Base-by-base conservation (phyloP, 2,888 invertebrate genomes). In the Meandrusa payeni region DNA sequence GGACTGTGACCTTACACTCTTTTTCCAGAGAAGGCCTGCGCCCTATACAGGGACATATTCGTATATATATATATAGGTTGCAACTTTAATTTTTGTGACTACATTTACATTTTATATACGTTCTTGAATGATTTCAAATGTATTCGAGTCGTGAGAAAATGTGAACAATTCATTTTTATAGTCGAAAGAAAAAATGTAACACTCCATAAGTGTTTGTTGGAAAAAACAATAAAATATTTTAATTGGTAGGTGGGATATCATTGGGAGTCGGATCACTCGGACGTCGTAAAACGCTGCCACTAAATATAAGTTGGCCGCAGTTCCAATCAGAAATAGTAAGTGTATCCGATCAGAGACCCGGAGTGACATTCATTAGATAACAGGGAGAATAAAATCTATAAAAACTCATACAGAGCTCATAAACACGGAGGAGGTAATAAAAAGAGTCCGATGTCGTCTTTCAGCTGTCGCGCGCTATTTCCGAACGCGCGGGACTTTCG, bases 381-480 rank as follows among this genome's bases (percentile, higher is more conserved):
- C 69, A 58, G 45, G 44, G 32, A 72, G 76, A 82, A 80, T 80
- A 78, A 63, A 80, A 83, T 80, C 80, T 83, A 83, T 81, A 81
- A 79, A 78, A 82, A 76, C 80, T 78, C 76, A 81, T 83, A 83
- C 83, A 86, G 83, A 79, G 83, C 75, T 83, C 82, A 81, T 86
- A 86, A 87, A 86, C 85, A 82, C 75, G 77, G 76, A 71, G 81
- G 77, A 76, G 76, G 83, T 72, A 80, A 82, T 85, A 86, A 87
- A 86, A 83, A 86, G 79, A 63, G 53, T 70, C 69, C 73, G 74
- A 76, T 76, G 82, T 79, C 79, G 78, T 76, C 69, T 74, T 75
- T 86, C 87, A 86, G 86, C 87, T 86, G 86, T 85, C 85, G 82
- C 72, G 78, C 64, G 82, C 79, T 86, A 86, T 86, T 86, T 86